Evolutionary conservation across 2,113 vertebrate species (phyloP).

Genomic region (Esox niger): DNA sequence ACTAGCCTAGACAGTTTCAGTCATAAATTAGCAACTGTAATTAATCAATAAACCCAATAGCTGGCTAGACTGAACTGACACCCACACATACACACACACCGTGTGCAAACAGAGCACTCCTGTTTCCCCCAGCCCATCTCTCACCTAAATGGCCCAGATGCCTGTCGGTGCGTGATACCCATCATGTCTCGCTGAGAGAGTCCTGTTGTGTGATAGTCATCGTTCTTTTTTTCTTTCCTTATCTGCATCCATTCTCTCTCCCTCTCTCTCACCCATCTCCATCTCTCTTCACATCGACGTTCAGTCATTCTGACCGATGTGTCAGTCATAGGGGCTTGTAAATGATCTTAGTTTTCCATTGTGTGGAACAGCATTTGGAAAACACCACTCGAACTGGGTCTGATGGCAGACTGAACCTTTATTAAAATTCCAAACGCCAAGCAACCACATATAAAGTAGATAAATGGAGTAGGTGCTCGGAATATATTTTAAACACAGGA

Average conservation of each 20-base stretch:
- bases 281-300: constrained; percentile 48
- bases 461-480: neutral
- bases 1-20: too few relatives aligned
- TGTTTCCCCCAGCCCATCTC: neutral
- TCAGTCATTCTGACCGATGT: constrained; percentile 63
- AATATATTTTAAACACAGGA: too few relatives aligned
- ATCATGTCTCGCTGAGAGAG: constrained; percentile 44
- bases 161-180: constrained; percentile 43
- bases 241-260: constrained; percentile 29
- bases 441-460: neutral
- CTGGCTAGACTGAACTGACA: too few relatives aligned
- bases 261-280: constrained; percentile 25
- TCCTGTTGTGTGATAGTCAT: constrained; percentile 38
- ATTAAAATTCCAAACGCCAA: neutral
- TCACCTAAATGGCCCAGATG: constrained; percentile 10
- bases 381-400: too few relatives aligned
- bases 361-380: constrained; percentile 23
- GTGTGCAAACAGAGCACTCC: neutral
- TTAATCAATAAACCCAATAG: too few relatives aligned
- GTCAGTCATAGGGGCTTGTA: constrained; percentile 63
- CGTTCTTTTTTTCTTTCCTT: constrained; percentile 28
- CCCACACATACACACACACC: too few relatives aligned
- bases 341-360: constrained; percentile 47
- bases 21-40: too few relatives aligned
- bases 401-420: neutral